phyloP scores from a whole-genome alignment of 2,797 vertebrate genomes.

The Ispidina picta region DNA sequence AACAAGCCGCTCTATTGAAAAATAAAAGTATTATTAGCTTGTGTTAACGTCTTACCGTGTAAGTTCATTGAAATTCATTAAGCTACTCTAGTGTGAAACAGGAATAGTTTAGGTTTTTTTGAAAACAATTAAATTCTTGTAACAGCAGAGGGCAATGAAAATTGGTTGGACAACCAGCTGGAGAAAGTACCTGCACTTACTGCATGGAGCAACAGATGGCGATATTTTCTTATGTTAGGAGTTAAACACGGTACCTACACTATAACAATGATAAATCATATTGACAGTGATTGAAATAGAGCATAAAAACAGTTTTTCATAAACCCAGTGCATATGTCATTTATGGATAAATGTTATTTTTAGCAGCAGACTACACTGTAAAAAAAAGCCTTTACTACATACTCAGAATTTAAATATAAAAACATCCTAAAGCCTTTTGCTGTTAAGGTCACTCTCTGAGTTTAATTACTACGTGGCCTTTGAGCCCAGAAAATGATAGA shows the following conservation, averaged over 20 bases:
- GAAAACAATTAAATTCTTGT: background rate
- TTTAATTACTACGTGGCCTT: background rate
- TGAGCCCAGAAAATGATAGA: background rate
- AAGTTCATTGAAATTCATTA: background rate
- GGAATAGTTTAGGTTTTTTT: background rate
- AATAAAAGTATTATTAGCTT: background rate
- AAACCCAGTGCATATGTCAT: background rate
- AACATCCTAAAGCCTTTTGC: background rate
- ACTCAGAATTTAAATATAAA: background rate
- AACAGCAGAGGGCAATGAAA: background rate
- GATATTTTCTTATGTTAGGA: conserved; percentile 26
- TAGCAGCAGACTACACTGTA: background rate
- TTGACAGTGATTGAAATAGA: background rate
- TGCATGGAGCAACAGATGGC: conserved; percentile 70
- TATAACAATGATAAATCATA: background rate
- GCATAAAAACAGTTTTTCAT: background rate
- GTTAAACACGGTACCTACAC: accelerated
- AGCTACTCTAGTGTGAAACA: background rate
- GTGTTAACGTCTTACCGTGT: background rate
- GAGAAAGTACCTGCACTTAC: conserved; percentile 6
- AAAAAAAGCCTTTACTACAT: background rate
- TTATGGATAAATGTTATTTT: background rate
- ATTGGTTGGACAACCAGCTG: background rate
- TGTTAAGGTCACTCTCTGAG: background rate
- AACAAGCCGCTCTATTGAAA: background rate